These are phyloP conservation scores for Pipa parva DNA, from an alignment of 2,113 vertebrate genomes.

Conservation along the genomic window DNA sequence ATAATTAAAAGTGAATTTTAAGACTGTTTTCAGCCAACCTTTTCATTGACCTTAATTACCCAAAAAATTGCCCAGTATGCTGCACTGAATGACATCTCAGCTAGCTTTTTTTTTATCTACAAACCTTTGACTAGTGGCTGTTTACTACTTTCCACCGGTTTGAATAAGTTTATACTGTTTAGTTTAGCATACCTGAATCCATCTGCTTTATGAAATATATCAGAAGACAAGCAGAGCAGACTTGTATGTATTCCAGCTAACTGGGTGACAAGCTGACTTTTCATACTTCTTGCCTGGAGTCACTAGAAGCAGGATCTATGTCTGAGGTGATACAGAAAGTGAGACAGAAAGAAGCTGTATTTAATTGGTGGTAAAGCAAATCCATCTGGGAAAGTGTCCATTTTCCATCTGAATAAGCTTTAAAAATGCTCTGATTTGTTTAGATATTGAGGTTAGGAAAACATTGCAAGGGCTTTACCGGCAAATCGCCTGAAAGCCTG, in stretches of 20 bases:
- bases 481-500: constrained; percentile 39
- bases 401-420: constrained; percentile 29
- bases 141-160: background rate
- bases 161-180: background rate
- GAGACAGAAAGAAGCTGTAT: constrained; percentile 15
- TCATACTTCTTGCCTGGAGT: constrained; percentile 1
- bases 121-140: background rate
- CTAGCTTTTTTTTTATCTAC: background rate
- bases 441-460: constrained; percentile 43
- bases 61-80: background rate
- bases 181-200: background rate
- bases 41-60: background rate
- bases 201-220: background rate
- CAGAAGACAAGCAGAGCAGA: background rate
- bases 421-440: constrained; percentile 35
- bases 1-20: background rate
- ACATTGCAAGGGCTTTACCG: constrained; percentile 41
- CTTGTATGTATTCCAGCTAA: background rate
- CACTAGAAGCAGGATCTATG: background rate
- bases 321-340: background rate
- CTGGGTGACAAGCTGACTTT: background rate
- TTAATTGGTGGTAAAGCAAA: constrained; percentile 3
- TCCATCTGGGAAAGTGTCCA: constrained; percentile 17
- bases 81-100: background rate
- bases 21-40: background rate